Conservation (phyloP, 1,140 invertebrate species). For the Drosophila insularis region DNA sequence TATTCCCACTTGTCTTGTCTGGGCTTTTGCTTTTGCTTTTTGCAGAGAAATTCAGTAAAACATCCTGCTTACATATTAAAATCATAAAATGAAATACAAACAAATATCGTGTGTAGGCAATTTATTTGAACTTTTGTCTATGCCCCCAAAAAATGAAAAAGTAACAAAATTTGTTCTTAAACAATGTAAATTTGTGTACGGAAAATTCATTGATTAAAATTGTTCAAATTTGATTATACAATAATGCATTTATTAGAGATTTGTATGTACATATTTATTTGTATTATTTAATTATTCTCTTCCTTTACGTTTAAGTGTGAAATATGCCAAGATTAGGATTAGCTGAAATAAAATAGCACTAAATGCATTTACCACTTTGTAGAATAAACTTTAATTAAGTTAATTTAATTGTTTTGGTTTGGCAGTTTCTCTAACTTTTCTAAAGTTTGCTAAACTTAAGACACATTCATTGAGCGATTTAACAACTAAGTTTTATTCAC, state of each 20-base stretch:
- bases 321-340: background rate
- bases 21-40: background rate
- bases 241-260: background rate
- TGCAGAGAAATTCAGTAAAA: constrained; percentile 43
- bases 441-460: too few relatives aligned
- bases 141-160: background rate
- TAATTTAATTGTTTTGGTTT: background rate
- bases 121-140: constrained; percentile 45
- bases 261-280: constrained; percentile 3
- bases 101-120: constrained; percentile 56
- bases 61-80: constrained; percentile 21
- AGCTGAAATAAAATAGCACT: background rate
- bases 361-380: background rate
- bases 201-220: background rate
- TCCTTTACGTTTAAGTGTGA: background rate
- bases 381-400: background rate
- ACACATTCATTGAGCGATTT: too few relatives aligned
- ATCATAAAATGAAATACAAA: constrained; percentile 57
- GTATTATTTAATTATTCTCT: background rate
- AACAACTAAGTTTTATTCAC: too few relatives aligned
- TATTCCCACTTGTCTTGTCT: constrained; percentile 51
- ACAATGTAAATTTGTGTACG: background rate
- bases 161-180: background rate
- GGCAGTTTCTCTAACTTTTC: background rate
- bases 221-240: background rate